Conservation (phyloP, 2,888 invertebrate genomes). For the Stictocephala bisonia region DNA sequence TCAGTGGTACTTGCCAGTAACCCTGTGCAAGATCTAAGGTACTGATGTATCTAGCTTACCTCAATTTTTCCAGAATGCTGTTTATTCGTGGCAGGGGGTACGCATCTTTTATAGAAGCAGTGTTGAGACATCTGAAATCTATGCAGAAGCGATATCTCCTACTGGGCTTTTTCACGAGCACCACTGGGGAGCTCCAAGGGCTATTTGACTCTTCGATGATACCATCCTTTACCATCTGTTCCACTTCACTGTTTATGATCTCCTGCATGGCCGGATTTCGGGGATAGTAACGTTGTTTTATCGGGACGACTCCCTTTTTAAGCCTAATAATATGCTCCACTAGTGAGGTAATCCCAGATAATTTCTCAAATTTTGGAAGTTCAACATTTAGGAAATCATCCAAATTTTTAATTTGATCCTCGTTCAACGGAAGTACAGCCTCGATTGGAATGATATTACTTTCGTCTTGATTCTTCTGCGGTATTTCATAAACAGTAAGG, state of each 20-base stretch:
- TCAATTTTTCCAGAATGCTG: constrained; percentile 50
- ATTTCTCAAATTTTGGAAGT: background rate
- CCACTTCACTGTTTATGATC: constrained; percentile 51
- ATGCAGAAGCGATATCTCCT: constrained; percentile 52
- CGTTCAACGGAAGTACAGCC: no score
- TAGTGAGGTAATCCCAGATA: background rate
- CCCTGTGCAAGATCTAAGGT: constrained; percentile 51
- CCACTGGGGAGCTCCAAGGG: no score
- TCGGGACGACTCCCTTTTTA: background rate
- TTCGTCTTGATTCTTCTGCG: no score
- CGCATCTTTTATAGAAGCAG: no score
- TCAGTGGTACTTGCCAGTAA: constrained; percentile 53
- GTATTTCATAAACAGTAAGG: no score
- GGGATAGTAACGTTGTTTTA: constrained; percentile 15
- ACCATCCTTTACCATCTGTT: no score
- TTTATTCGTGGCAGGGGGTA: constrained; percentile 51
- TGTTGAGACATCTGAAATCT: constrained; percentile 50
- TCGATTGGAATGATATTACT: no score
- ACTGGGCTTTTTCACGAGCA: no score
- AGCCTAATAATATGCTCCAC: constrained; percentile 8
- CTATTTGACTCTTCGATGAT: no score
- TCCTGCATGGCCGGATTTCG: constrained; percentile 47
- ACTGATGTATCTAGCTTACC: constrained; percentile 51
- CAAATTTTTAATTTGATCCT: no score
- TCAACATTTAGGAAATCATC: background rate